These are phyloP conservation scores for Acanthacorydalis orientalis DNA, from an alignment of 2,888 invertebrate genomes.

Conservation along the genomic window DNA sequence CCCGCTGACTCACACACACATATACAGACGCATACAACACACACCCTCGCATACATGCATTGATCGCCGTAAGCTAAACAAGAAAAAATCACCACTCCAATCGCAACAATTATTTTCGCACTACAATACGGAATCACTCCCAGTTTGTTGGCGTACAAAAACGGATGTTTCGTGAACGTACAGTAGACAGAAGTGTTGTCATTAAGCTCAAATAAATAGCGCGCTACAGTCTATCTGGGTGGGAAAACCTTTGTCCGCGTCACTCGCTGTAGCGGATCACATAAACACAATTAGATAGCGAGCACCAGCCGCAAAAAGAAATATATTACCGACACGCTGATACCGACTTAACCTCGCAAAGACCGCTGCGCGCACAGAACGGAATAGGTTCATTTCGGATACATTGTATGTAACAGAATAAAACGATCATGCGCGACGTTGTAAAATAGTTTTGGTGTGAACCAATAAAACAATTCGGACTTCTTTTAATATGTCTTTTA, in stretches of 20 bases:
- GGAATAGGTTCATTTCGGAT: neutral
- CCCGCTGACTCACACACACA: too few species aligned
- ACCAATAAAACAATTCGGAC: slow-evolving; percentile 2
- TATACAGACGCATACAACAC: too few species aligned
- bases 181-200: slow-evolving; percentile 1
- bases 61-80: too few species aligned
- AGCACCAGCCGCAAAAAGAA: slow-evolving; percentile 1
- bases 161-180: neutral
- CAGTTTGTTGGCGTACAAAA: neutral
- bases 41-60: too few species aligned
- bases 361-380: neutral
- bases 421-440: neutral
- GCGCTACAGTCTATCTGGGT: neutral
- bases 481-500: slow-evolving; percentile 1
- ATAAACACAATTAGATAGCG: slow-evolving; percentile 5
- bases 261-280: slow-evolving; percentile 4
- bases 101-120: too few species aligned
- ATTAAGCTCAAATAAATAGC: slow-evolving; percentile 2
- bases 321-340: neutral
- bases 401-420: neutral
- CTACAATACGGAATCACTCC: neutral
- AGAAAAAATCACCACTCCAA: too few species aligned
- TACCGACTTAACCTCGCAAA: neutral
- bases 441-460: neutral
- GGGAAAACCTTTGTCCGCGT: slow-evolving; percentile 6